A percentile compares a stretch with the other conserved stretches of the same genome.
These are phyloP conservation scores for Anoplopoma fimbria DNA, from an alignment of 2,113 vertebrate genomes.

Conservation along the genomic window DNA sequence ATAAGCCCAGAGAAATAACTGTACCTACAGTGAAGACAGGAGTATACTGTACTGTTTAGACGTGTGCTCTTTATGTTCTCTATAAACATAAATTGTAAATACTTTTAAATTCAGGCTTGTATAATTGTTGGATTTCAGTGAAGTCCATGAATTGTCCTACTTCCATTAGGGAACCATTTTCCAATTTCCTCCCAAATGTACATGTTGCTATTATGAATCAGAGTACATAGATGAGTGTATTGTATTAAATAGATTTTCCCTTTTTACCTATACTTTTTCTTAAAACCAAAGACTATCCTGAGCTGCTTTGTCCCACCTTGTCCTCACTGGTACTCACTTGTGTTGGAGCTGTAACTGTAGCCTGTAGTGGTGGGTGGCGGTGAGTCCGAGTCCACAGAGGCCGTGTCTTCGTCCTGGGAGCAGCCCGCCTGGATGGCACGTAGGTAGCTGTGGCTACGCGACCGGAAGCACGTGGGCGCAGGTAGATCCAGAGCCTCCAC, in stretches of 20 bases:
- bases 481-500: slow-evolving; percentile 94
- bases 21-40: background rate
- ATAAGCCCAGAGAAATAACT: background rate
- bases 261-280: background rate
- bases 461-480: slow-evolving; percentile 96
- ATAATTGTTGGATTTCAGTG: background rate
- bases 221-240: background rate
- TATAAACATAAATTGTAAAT: background rate
- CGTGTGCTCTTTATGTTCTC: background rate
- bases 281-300: background rate
- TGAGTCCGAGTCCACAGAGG: slow-evolving; percentile 93
- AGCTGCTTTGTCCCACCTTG: background rate
- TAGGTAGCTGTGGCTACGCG: slow-evolving; percentile 98
- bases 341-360: slow-evolving; percentile 88
- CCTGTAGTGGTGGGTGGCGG: slow-evolving; percentile 87
- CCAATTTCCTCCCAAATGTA: background rate
- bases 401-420: slow-evolving; percentile 95
- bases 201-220: background rate
- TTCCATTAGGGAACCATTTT: background rate
- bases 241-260: background rate
- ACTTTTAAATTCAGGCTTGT: background rate
- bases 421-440: slow-evolving; percentile 98
- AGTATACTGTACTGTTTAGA: background rate
- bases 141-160: background rate
- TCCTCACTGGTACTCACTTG: slow-evolving; percentile 86